phyloP scores from a whole-genome alignment of 2,888 invertebrate species.

The Autographa gamma region DNA sequence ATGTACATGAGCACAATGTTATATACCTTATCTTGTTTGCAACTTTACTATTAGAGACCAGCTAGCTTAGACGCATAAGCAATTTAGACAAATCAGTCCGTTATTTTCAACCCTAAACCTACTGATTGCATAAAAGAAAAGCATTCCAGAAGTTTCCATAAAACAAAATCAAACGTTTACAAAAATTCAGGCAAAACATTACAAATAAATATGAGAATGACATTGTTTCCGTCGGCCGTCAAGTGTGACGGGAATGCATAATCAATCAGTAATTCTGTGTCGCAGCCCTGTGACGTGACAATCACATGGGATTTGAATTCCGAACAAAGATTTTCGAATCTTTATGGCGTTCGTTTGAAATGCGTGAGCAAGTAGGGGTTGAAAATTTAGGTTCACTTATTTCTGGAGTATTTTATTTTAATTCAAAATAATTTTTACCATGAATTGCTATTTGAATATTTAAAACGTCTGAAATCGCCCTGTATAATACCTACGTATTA shows the following conservation, averaged over 20 bases:
- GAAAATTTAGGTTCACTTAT: background rate
- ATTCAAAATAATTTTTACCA: too few relatives aligned
- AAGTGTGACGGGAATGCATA: constrained; percentile 85
- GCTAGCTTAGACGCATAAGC: background rate
- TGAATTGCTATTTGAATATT: too few relatives aligned
- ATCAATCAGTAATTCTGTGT: constrained; percentile 86
- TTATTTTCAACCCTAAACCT: background rate
- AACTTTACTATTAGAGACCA: too few relatives aligned
- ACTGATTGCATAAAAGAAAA: background rate
- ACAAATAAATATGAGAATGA: constrained; percentile 45
- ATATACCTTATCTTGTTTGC: too few relatives aligned
- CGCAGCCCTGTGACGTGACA: constrained; percentile 76
- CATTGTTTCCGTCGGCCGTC: constrained; percentile 77
- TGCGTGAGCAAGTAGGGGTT: background rate
- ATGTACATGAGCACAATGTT: too few relatives aligned
- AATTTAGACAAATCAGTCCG: background rate
- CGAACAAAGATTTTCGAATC: constrained; percentile 79
- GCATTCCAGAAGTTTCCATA: too few relatives aligned
- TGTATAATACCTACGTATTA: too few relatives aligned
- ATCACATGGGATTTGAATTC: constrained; percentile 82
- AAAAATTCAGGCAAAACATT: constrained; percentile 25
- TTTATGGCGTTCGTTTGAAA: constrained; percentile 22
- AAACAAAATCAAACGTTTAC: constrained; percentile 6
- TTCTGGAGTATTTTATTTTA: background rate
- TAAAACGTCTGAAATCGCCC: too few relatives aligned